These are phyloP conservation scores for Oophaga pumilio DNA, from an alignment of 2,113 vertebrate species.

Conservation along the genomic window DNA sequence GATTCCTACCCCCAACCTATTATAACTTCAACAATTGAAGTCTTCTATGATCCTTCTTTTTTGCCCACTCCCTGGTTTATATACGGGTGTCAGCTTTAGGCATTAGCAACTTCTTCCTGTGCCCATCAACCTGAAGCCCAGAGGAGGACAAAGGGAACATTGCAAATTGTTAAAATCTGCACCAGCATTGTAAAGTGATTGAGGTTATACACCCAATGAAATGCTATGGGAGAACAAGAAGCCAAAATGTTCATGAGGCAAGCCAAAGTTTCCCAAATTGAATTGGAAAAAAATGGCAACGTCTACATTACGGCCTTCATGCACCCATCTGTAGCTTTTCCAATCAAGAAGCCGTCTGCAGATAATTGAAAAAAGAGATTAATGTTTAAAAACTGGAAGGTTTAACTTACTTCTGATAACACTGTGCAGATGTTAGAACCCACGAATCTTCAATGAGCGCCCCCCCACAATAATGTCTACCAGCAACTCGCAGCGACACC, in stretches of 20 bases:
- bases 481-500: slow-evolving; percentile 75
- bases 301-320: not conserved
- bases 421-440: slow-evolving; percentile 85
- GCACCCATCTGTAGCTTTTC: not conserved
- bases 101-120: not conserved
- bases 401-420: slow-evolving; percentile 77
- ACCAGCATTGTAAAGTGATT: too few species aligned
- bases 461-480: slow-evolving; percentile 77
- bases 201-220: too few species aligned
- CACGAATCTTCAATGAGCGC: slow-evolving; percentile 70
- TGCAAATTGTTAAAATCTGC: too few species aligned
- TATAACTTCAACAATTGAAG: not conserved
- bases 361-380: too few species aligned
- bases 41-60: not conserved
- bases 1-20: not conserved
- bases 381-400: not conserved
- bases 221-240: too few species aligned
- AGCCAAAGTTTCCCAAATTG: too few species aligned
- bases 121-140: not conserved
- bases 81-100: not conserved
- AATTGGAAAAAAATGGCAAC: too few species aligned
- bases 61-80: not conserved
- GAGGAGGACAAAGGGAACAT: too few species aligned
- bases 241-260: too few species aligned
- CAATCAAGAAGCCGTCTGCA: not conserved